Conservation (phyloP, 2,888 invertebrate genomes). For the Sesia apiformis region DNA sequence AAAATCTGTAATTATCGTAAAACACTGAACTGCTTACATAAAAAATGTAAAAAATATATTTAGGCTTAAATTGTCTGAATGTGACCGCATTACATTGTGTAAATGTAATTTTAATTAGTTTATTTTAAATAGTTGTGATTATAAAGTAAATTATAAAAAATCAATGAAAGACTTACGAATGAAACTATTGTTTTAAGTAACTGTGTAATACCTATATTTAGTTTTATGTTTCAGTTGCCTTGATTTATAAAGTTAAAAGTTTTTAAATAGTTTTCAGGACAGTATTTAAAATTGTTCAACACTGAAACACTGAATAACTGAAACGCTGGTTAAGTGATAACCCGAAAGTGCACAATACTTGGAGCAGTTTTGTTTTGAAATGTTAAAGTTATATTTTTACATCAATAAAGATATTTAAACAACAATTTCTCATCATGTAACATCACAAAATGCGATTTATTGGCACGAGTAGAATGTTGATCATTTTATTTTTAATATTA, state of each 20-base stretch:
- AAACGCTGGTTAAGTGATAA: too few relatives aligned
- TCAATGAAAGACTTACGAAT: neutral
- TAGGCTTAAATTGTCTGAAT: neutral
- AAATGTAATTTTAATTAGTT: neutral
- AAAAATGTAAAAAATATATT: neutral
- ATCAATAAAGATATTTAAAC: too few relatives aligned
- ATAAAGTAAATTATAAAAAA: neutral
- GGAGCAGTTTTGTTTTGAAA: too few relatives aligned
- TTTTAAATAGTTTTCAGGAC: neutral
- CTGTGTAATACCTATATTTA: neutral
- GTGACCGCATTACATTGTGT: neutral
- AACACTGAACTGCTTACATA: neutral
- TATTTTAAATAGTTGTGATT: neutral
- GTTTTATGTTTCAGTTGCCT: neutral
- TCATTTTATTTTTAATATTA: conserved; percentile 22
- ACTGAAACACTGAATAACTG: too few relatives aligned
- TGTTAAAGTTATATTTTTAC: too few relatives aligned
- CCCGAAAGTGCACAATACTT: too few relatives aligned
- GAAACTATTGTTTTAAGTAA: neutral
- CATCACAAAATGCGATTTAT: neutral
- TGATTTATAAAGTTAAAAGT: neutral
- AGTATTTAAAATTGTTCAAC: too few relatives aligned
- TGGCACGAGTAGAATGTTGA: conserved; percentile 26
- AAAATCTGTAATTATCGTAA: neutral
- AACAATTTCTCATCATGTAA: neutral